These are phyloP conservation scores for Dyspetes luteomarginatus DNA, from an alignment of 2,888 invertebrate genomes.

Conservation along the genomic window DNA sequence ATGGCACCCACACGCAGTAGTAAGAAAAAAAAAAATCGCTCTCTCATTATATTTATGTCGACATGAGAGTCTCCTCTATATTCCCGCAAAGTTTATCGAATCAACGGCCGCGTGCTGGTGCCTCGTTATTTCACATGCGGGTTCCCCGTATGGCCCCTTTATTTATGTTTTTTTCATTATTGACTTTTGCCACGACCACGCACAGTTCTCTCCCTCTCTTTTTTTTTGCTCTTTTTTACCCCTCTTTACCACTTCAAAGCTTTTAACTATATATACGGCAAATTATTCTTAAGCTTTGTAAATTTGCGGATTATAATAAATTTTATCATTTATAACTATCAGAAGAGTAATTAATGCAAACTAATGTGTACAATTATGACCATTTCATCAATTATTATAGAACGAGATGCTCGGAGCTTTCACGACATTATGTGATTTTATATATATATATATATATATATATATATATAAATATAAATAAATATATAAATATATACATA, in stretches of 20 bases:
- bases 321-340: too few species aligned
- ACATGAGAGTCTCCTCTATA: conserved; percentile 18
- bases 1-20: not conserved
- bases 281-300: too few species aligned
- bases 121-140: conserved; percentile 61
- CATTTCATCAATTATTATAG: too few species aligned
- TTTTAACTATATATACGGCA: not conserved
- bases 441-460: too few species aligned
- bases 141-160: conserved; percentile 40
- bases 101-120: conserved; percentile 48
- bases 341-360: too few species aligned
- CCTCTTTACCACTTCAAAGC: not conserved
- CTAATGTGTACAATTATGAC: too few species aligned
- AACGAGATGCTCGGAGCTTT: too few species aligned
- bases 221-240: not conserved
- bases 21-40: conserved; percentile 2
- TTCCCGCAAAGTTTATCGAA: conserved; percentile 55
- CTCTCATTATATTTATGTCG: conserved; percentile 12
- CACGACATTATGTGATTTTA: too few species aligned
- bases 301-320: too few species aligned
- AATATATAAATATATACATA: too few species aligned
- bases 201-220: conserved; percentile 6
- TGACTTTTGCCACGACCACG: conserved; percentile 56
- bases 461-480: too few species aligned
- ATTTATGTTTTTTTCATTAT: conserved; percentile 57